Evolutionary conservation across 2,797 vertebrate species (phyloP), one percentile per base, ranked within the genome.

Genomic region (Typhlichthys eigenmanni): DNA sequence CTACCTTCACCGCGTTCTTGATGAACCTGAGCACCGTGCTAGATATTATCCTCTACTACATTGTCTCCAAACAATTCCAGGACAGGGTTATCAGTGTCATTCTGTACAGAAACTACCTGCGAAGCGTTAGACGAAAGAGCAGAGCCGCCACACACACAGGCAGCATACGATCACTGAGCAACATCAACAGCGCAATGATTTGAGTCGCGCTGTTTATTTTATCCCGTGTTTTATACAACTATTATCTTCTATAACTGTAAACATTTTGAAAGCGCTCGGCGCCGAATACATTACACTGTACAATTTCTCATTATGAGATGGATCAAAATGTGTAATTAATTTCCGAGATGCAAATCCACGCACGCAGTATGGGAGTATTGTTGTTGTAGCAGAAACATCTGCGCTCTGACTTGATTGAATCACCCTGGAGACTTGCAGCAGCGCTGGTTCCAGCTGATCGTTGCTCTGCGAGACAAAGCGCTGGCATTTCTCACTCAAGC

Each of bases 51-150:
- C 89, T 99, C 16, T 99, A 98, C 75, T 99, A 98, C 67, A 97
- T 98, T 0, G 97, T 99, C 63, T 98, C 97, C 32, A 99, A 98
- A 80, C 96, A 98, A 81, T 99, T 99, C 86, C 97, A 98, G 81
- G 97, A 97, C 38, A 83, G 97, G 61, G 97, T 98, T 63, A 96
- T 98, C 70, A 99, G 97, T 0, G 97, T 98, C 60, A 96, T 99
- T 69, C 88, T 97, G 34, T 98, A 98, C 82, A 92, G 97, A 56
- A 99, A 98, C 63, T 99, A 99, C 62, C 87, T 98, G 57, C 90
- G 97, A 24, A 99, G 97, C 0, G 88, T 98, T 49, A 91, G 97
- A n/a, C 92, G 97, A 58, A 99, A 97, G 81, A 98, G 95, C 71
- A 89, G 93, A 53, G 92, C 89, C 81, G 92, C 89, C 80, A 94